Base-by-base conservation (phyloP, 1,140 invertebrate genomes). In the Vanessa atalanta region DNA sequence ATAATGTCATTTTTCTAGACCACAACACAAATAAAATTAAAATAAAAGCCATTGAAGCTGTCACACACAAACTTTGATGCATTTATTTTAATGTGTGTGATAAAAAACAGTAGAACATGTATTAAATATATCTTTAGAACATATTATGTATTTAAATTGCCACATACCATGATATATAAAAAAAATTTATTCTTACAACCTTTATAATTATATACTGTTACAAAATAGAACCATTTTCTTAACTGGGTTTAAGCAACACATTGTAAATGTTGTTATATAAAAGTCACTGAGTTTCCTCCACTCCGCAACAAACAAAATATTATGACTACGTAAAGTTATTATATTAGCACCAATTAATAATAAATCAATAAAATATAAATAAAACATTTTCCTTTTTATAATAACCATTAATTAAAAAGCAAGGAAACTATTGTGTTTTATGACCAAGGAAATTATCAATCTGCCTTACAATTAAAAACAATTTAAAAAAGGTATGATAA, bases 381-480 rank as follows among this genome's bases (percentile, higher is more conserved):
- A 51, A 51, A n/a, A n/a, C 48, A 51, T 51, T 51, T 15, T 51
- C 12, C n/a, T 51, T 51, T 31, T 31, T 31, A 31, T 3, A 31
- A 31, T 31, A 31, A 31, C 3, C 26, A 31, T 31, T 31, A 31
- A 31, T 31, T 31, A 31, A 1, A 31, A 31, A 31, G 26, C 2
- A 57, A 9, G 20, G 16, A 57, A 53, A n/a, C 50, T 16, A 53
- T 15, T 53, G n/a, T n/a, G 9, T 57, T 43, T 43, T 23, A 57
- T 57, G 53, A 57, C 23, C 20, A 57, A 57, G 20, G 9, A 23
- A 57, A 23, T 57, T 57, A 57, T 57, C 23, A 61, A 14, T 15
- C 31, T 15, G 31, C 12, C 2, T 61, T 37, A 61, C 31, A 37
- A 61, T 61, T 61, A 37, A 61, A 61, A 61, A 37, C 57, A 61